phyloP scores from a whole-genome alignment of 2,113 vertebrate genomes.

The Blennius ocellaris region DNA sequence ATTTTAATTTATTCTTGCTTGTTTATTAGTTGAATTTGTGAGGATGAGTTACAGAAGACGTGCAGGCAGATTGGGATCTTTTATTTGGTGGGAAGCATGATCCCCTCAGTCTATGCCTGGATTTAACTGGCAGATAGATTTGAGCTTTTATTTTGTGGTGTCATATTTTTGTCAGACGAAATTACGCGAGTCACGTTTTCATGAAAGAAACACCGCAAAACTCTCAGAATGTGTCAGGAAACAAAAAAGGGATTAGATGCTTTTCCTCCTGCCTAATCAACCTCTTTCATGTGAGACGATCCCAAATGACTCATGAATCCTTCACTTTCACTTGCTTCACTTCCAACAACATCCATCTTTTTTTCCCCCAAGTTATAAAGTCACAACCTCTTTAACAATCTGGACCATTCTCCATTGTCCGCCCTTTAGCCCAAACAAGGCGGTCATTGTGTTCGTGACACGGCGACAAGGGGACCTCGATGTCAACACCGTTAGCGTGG shows the following conservation, averaged over 20 bases:
- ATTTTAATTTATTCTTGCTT: constrained; percentile 50
- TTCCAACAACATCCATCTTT: constrained; percentile 51
- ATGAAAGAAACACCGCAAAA: constrained; percentile 1
- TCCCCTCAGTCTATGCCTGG: constrained; percentile 36
- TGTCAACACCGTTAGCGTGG: constrained; percentile 64
- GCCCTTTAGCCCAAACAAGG: constrained; percentile 46
- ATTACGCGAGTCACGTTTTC: constrained; percentile 3
- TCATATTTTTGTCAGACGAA: constrained; percentile 27
- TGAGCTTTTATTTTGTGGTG: not conserved
- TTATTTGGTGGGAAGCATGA: constrained; percentile 19
- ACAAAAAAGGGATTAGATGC: not conserved
- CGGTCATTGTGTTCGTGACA: constrained; percentile 58
- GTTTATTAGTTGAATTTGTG: constrained; percentile 52
- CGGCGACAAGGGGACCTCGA: constrained; percentile 62
- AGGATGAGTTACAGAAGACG: constrained; percentile 38
- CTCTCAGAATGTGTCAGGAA: not conserved
- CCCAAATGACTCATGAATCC: not conserved
- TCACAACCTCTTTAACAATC: constrained; percentile 38
- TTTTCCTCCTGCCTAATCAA: constrained; percentile 5
- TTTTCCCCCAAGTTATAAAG: constrained; percentile 42
- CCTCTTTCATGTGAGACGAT: not conserved
- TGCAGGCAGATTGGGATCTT: constrained; percentile 9
- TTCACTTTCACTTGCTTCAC: not conserved
- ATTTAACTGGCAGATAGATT: constrained; percentile 33
- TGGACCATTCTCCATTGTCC: constrained; percentile 55